Evolutionary conservation across 2,888 invertebrate genomes (phyloP), one percentile per base, ranked within the genome.

Genomic region (Furcula furcula): DNA sequence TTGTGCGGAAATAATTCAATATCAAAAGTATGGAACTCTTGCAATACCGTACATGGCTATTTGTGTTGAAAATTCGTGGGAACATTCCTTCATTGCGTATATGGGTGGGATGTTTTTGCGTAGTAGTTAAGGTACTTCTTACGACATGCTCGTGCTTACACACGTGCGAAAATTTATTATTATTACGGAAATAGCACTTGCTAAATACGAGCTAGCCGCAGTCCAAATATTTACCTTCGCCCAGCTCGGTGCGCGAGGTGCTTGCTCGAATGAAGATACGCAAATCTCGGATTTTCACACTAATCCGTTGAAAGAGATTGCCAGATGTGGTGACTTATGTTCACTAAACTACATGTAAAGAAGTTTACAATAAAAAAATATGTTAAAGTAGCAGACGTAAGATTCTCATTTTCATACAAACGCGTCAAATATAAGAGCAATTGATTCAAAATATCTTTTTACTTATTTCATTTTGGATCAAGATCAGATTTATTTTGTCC

Each of bases 191-290:
- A 51, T 53, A 50, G 38, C 26, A 34, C 23, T 39, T 42, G 40
- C 38, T 36, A 47, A 42, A 40, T 41, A 42, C 42, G 36, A 28
- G 21, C 28, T 33, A 46, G 46, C 46, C 45, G 38, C 50, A 35
- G 37, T 36, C 33, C 29, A 46, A 51, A 52, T 55, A 53, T 65
- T 62, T 59, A 51, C 43, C 32, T 45, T 42, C 11, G 26, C 29
- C 18, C 37, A 40, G 42, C 38, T 48, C 56, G 48, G 32, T 39
- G 25, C 26, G 42, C 27, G 18, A 29, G 34, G 21, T 31, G 39
- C 35, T 50, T 29, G 21, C 39, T 47, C 27, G 35, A 23, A 23
- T 11, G 12, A 44, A 36, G 11, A 7, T 46, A 34, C 35, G 29
- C 29, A 41, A 31, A 29, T 31, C 35, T 36, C 38, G 14, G 25